These are phyloP conservation scores for Drymonia ruficornis DNA, from an alignment of 2,888 invertebrate species.

Conservation along the genomic window DNA sequence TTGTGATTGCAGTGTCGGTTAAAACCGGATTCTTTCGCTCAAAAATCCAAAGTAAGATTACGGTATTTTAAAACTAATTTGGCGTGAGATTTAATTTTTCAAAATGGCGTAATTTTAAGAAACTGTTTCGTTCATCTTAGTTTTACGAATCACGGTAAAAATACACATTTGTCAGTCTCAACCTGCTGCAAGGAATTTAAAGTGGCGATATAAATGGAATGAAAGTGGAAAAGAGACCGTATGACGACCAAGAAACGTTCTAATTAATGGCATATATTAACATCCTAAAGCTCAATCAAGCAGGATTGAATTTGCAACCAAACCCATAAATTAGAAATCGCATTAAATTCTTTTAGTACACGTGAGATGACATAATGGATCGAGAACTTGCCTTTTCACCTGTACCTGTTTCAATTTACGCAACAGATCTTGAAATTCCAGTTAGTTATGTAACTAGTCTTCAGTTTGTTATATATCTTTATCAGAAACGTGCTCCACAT, in stretches of 20 bases:
- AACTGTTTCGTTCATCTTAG: background rate
- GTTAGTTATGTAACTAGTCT: constrained; percentile 1
- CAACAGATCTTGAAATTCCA: constrained; percentile 5
- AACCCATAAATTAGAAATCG: background rate
- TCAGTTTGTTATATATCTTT: background rate
- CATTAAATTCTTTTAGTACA: background rate
- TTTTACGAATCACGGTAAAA: too few relatives aligned
- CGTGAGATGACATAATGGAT: background rate
- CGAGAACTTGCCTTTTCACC: constrained; percentile 1
- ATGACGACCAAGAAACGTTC: background rate
- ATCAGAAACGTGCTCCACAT: constrained; percentile 1
- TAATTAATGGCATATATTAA: background rate
- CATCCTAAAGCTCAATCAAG: too few relatives aligned
- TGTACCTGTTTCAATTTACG: constrained; percentile 4
- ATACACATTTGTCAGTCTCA: background rate
- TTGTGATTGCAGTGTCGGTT: constrained; percentile 5
- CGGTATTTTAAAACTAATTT: background rate
- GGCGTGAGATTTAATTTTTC: background rate
- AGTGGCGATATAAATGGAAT: background rate
- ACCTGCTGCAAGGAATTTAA: background rate
- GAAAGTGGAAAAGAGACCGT: background rate
- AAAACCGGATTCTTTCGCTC: constrained; percentile 4
- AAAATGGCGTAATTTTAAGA: background rate
- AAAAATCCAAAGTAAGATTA: background rate
- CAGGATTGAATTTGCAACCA: background rate